Percentiles rank a stretch among this genome's conserved stretches.
Conservation (phyloP, 2,797 vertebrate genomes). For the Scleropages formosus region DNA sequence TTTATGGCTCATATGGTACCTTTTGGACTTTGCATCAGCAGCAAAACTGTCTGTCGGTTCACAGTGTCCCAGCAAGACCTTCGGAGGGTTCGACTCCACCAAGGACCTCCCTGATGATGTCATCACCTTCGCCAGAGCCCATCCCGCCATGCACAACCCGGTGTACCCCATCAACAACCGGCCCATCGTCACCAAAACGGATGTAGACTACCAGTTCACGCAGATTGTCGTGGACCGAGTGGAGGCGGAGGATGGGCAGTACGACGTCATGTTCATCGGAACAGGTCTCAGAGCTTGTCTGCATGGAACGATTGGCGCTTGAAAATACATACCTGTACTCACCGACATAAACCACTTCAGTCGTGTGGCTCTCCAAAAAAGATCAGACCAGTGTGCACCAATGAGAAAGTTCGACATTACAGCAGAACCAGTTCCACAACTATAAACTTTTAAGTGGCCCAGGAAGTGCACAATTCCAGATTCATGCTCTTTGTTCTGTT, state of each 20-base stretch:
- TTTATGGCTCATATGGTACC: neutral
- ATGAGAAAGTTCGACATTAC: too few species aligned
- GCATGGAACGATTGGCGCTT: too few species aligned
- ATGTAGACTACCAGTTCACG: constrained; percentile 96
- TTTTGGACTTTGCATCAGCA: neutral
- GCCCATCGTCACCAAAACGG: constrained; percentile 93
- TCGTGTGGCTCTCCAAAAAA: too few species aligned
- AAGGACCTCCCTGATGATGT: constrained; percentile 98
- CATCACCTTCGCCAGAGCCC: constrained; percentile 92
- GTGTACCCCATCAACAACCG: constrained; percentile 89
- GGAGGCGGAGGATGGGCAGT: constrained; percentile 94
- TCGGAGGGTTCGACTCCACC: constrained; percentile 95
- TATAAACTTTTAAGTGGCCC: neutral
- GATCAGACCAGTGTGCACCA: too few species aligned
- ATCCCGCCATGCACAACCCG: constrained; percentile 95
- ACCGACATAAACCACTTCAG: too few species aligned
- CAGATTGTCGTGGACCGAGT: constrained; percentile 96
- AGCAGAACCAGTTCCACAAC: too few species aligned
- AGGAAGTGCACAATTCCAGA: neutral
- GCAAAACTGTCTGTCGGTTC: neutral
- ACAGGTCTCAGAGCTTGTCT: constrained; percentile 81
- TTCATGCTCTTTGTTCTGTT: constrained; percentile 30
- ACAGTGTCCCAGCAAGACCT: constrained; percentile 97
- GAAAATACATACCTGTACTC: too few species aligned
- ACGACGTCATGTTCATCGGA: constrained; percentile 98